These are phyloP conservation scores for Mustela erminea DNA, from an alignment of 2,797 vertebrate genomes.

Conservation along the genomic window DNA sequence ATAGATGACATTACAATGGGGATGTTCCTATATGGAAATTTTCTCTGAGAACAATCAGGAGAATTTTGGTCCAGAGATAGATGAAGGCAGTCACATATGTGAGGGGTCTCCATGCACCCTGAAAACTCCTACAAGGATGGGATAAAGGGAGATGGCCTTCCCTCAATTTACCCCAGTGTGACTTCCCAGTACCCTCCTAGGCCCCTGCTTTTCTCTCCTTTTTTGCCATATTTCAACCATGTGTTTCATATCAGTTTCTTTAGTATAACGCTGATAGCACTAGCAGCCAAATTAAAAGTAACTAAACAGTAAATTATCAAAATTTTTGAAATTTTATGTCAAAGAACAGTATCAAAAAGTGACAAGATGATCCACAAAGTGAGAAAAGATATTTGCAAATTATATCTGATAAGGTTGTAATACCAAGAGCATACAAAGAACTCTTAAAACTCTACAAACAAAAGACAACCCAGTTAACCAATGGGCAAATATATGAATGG, in stretches of 20 bases:
- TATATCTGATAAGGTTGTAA: neutral
- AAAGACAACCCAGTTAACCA: slow-evolving; percentile 15
- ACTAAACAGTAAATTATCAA: neutral
- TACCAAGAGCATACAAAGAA: neutral
- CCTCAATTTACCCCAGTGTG: neutral
- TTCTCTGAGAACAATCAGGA: neutral
- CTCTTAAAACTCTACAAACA: neutral
- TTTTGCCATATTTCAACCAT: neutral
- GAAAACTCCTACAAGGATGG: neutral
- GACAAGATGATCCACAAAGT: neutral
- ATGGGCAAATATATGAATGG: neutral
- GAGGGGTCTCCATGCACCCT: neutral
- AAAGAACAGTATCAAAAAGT: neutral
- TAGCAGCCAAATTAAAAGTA: neutral
- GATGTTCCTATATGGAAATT: neutral
- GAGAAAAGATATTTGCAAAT: neutral
- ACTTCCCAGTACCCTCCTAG: neutral
- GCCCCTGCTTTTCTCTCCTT: neutral
- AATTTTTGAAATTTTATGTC: neutral
- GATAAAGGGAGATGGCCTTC: neutral
- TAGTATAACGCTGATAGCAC: neutral
- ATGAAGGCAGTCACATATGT: neutral
- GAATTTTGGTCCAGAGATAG: neutral
- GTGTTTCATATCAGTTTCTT: neutral
- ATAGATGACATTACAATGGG: neutral